Percentiles rank a stretch among this genome's conserved stretches.
phyloP scores from a whole-genome alignment of 1,140 invertebrate genomes.

The Papilio xuthus region DNA sequence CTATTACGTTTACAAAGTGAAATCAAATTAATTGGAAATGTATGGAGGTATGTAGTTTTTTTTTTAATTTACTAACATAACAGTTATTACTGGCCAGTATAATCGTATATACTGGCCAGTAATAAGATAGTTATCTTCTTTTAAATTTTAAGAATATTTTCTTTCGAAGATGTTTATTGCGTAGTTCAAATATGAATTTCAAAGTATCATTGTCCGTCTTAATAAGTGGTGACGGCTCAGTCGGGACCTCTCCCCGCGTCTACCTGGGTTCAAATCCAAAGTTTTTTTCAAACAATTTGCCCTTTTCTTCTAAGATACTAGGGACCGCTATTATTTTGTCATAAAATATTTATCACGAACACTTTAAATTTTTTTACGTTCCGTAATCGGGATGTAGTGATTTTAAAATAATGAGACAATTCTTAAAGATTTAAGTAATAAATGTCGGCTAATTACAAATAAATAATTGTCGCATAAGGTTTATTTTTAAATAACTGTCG shows the following conservation, averaged over 20 bases:
- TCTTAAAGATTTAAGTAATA: neutral
- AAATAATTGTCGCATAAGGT: no score
- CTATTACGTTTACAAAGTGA: no score
- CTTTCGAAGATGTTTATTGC: neutral
- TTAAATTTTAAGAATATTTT: neutral
- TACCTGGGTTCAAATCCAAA: conserved; percentile 49
- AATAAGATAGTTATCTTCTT: neutral
- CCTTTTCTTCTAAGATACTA: conserved; percentile 54
- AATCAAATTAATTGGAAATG: no score
- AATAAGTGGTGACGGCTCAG: neutral
- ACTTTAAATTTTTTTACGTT: conserved; percentile 17
- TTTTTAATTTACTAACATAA: no score
- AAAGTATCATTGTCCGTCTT: neutral
- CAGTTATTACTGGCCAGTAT: neutral
- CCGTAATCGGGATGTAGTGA: conserved; percentile 22
- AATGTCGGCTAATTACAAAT: neutral
- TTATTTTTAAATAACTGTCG: no score
- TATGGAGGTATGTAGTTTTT: no score
- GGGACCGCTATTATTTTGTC: conserved; percentile 69
- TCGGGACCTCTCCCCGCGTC: neutral
- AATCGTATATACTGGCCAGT: neutral
- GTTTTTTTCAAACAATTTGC: conserved; percentile 57
- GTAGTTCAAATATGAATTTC: neutral
- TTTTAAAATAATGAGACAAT: conserved; percentile 18
- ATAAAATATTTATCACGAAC: conserved; percentile 70